phyloP scores from a whole-genome alignment of 2,113 vertebrate genomes.

The Hoplias malabaricus region DNA sequence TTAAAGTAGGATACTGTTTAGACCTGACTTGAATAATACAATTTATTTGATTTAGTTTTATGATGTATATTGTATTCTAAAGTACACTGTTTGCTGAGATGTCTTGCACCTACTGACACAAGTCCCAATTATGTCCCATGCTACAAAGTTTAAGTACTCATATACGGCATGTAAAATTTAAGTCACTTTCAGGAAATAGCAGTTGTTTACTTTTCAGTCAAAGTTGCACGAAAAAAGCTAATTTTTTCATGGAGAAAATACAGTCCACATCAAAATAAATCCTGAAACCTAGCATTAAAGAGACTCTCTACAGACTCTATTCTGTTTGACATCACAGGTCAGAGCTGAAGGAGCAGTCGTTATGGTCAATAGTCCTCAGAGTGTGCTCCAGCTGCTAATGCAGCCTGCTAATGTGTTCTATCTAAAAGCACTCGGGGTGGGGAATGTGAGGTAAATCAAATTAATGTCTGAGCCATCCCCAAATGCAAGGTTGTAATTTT shows the following conservation, averaged over 20 bases:
- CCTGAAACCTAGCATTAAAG: neutral
- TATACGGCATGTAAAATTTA: too few species aligned
- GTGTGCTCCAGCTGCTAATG: conserved; percentile 43
- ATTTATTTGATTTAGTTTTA: too few species aligned
- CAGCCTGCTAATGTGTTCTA: conserved; percentile 50
- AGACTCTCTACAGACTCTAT: conserved; percentile 43
- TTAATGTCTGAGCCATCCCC: conserved; percentile 45
- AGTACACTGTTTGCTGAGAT: too few species aligned
- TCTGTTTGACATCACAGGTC: conserved; percentile 50
- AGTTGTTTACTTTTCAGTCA: neutral
- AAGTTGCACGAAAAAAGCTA: neutral
- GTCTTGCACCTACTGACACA: too few species aligned
- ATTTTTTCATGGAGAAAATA: neutral
- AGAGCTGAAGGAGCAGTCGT: conserved; percentile 46
- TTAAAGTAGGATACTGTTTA: too few species aligned
- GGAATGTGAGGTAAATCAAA: conserved; percentile 57
- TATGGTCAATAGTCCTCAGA: conserved; percentile 17
- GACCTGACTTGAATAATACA: too few species aligned
- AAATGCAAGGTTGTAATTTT: conserved; percentile 38
- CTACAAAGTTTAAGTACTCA: too few species aligned
- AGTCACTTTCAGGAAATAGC: too few species aligned
- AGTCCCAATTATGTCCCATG: too few species aligned
- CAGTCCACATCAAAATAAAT: neutral
- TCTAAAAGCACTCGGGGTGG: conserved; percentile 50
- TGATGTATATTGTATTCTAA: too few species aligned